Conservation (phyloP, 2,797 vertebrate genomes). For the Euphonia xanthogaster region DNA sequence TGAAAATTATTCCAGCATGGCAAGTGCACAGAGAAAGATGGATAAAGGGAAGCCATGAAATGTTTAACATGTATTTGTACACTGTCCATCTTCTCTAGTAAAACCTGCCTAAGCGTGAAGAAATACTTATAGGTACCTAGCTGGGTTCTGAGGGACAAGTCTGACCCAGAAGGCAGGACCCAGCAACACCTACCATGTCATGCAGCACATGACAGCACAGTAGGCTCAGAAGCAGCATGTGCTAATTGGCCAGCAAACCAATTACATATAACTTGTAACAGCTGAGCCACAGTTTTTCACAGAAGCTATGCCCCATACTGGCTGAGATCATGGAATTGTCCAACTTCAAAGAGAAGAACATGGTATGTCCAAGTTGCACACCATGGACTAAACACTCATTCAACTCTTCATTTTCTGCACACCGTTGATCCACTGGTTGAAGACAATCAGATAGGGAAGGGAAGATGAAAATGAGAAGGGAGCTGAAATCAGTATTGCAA, state of each 20-base stretch:
- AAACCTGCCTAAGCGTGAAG: neutral
- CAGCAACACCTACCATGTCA: neutral
- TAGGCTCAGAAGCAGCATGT: neutral
- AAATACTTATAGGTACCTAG: neutral
- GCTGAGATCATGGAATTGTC: neutral
- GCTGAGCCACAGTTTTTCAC: neutral
- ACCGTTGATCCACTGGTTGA: neutral
- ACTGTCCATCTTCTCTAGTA: neutral
- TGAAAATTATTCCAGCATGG: neutral
- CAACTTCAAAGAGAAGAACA: neutral
- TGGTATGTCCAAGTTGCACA: rapidly evolving
- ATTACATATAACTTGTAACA: neutral
- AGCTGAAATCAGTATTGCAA: neutral
- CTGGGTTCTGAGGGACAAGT: neutral
- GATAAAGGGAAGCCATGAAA: neutral
- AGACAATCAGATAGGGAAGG: neutral
- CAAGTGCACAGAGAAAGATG: neutral
- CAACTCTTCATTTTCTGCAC: neutral
- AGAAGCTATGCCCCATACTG: neutral
- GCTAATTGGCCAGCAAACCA: neutral
- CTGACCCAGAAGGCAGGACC: neutral
- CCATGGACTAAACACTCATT: neutral
- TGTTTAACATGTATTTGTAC: neutral
- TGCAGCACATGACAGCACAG: neutral
- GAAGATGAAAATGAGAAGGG: neutral